Evolutionary conservation across 1,140 invertebrate species (phyloP).

Genomic region (Psix sp.): DNA sequence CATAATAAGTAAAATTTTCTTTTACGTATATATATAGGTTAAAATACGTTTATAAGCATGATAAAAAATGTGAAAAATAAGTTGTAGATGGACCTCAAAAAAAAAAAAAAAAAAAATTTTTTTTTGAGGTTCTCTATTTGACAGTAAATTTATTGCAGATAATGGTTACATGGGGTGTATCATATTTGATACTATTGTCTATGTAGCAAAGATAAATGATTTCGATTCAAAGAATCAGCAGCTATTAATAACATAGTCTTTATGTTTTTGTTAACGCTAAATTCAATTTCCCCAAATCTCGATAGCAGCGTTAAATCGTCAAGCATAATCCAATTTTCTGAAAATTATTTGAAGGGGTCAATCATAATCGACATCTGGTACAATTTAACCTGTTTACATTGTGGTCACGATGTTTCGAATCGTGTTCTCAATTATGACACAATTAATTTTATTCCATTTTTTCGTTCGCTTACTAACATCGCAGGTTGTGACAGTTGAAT

Average conservation of each 20-base stretch:
- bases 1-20: too few species aligned
- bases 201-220: conserved; percentile 26
- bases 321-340: conserved; percentile 48
- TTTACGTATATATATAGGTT: too few species aligned
- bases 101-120: too few species aligned
- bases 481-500: conserved; percentile 5
- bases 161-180: too few species aligned
- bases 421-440: conserved; percentile 17
- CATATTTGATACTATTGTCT: too few species aligned
- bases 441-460: conserved; percentile 18
- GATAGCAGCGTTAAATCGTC: conserved; percentile 25
- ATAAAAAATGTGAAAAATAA: too few species aligned
- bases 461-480: conserved; percentile 5
- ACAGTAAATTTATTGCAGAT: too few species aligned
- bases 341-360: conserved; percentile 45
- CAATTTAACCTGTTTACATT: conserved; percentile 41
- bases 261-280: conserved; percentile 16
- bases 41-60: too few species aligned
- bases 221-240: conserved; percentile 35
- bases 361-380: conserved; percentile 30
- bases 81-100: too few species aligned
- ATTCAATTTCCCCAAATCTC: conserved; percentile 42
- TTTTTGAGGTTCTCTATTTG: too few species aligned
- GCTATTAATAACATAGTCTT: conserved; percentile 34
- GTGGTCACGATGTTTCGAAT: conserved; percentile 4